Base-by-base conservation (phyloP, 2,888 invertebrate species). In the Micoletzkya japonica region DNA sequence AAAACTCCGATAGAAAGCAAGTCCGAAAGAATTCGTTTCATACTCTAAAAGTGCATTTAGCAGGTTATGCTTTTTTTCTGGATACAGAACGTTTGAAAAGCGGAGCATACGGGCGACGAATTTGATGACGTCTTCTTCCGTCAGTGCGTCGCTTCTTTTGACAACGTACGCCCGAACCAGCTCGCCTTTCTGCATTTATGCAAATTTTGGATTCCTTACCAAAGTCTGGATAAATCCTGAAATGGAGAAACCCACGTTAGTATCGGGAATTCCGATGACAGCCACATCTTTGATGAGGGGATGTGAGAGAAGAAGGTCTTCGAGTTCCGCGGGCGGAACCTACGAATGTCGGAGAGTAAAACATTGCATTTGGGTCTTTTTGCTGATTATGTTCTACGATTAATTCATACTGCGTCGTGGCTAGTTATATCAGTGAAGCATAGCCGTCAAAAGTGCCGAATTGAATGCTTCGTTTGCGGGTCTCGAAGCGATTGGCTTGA, bases 321-420 rank as follows among this genome's bases (percentile, higher is more conserved):
- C 94, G 52, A 95, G 86, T 87, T 94, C 94, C 0, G 93, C 93
- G 2, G 94, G 94, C 0, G 93, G 90, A 10, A 94, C 93, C 76
- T 81, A 30, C n/a, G 58, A 37, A 2, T 4, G 58, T 7, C n/a
- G 56, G 28, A 34, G 57, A 32, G 26, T 59, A 39, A n/a, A n/a
- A n/a, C n/a, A n/a, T n/a, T n/a, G n/a, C n/a, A n/a, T n/a, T n/a
- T n/a, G n/a, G n/a, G n/a, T n/a, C n/a, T n/a, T n/a, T n/a, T n/a
- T n/a, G n/a, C n/a, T n/a, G n/a, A n/a, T n/a, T n/a, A n/a, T n/a
- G n/a, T n/a, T n/a, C n/a, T n/a, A n/a, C n/a, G n/a, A n/a, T n/a
- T n/a, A n/a, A n/a, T n/a, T n/a, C n/a, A n/a, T n/a, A n/a, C n/a
- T n/a, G n/a, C n/a, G n/a, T n/a, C n/a, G n/a, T n/a, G n/a, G n/a